A percentile compares a stretch with the other conserved stretches of the same genome.
Conservation (phyloP, 1,140 invertebrate species). For the Camponotus pennsylvanicus region DNA sequence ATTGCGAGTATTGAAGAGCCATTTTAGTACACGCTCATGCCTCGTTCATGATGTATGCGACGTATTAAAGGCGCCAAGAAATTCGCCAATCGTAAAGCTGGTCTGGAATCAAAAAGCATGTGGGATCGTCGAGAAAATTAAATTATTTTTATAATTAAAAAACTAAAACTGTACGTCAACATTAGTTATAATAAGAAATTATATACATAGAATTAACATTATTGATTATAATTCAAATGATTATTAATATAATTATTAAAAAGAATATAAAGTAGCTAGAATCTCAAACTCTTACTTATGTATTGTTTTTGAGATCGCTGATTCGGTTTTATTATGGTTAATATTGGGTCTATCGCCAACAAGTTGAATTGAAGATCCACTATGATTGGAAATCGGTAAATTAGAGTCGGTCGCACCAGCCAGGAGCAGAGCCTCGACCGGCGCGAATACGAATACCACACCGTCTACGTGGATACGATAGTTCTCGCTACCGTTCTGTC, state of each 20-base stretch:
- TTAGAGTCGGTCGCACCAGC: conserved; percentile 75
- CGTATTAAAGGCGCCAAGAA: conserved; percentile 79
- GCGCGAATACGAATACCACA: conserved; percentile 88
- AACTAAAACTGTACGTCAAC: conserved; percentile 8
- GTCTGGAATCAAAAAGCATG: conserved; percentile 72
- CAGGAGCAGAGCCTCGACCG: conserved; percentile 86
- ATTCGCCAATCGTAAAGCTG: conserved; percentile 75
- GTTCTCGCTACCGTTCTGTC: conserved; percentile 91
- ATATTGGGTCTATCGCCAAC: not conserved
- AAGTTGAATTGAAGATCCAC: not conserved
- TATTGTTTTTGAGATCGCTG: conserved; percentile 38
- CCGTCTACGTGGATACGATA: conserved; percentile 89
- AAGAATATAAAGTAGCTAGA: not conserved
- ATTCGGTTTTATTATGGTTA: conserved; percentile 43
- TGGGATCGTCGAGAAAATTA: not conserved
- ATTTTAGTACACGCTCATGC: conserved; percentile 27
- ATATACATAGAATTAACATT: too few species aligned
- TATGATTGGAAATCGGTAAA: conserved; percentile 50
- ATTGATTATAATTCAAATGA: not conserved
- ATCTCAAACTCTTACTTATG: conserved; percentile 36
- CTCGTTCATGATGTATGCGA: conserved; percentile 68
- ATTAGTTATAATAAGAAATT: not conserved
- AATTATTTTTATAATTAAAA: conserved; percentile 49
- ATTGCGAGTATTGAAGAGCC: not conserved
- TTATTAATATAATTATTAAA: conserved; percentile 12